Percentiles rank a stretch among this genome's conserved stretches.
Conservation (phyloP, 2,888 invertebrate genomes). For the Amiota communis region DNA sequence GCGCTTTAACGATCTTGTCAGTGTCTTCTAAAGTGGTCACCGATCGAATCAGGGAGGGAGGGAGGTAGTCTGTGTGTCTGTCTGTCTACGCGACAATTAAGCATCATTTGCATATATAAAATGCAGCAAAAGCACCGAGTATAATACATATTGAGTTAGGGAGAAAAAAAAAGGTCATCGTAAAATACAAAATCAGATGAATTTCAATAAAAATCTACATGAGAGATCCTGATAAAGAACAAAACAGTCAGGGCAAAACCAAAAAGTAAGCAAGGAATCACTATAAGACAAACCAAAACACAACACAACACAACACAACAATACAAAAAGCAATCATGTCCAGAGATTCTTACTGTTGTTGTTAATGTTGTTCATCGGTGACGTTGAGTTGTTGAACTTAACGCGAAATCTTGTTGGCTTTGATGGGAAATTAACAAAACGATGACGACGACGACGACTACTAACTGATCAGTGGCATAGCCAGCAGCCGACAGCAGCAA, state of each 20-base stretch:
- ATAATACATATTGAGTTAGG: constrained; percentile 30
- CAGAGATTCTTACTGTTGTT: constrained; percentile 49
- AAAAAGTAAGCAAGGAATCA: too few relatives aligned
- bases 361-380: constrained; percentile 47
- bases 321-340: not conserved
- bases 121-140: constrained; percentile 8
- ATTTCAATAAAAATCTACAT: constrained; percentile 39
- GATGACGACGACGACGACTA: constrained; percentile 34
- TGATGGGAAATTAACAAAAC: constrained; percentile 63
- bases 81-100: constrained; percentile 49
- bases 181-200: constrained; percentile 39
- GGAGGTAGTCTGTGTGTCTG: not conserved
- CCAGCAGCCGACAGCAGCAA: constrained; percentile 11
- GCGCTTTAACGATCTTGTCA: constrained; percentile 44
- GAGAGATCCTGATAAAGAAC: constrained; percentile 62
- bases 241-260: constrained; percentile 36
- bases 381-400: constrained; percentile 68
- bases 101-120: constrained; percentile 58
- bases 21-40: constrained; percentile 36
- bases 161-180: constrained; percentile 39
- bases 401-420: constrained; percentile 65
- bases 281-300: too few relatives aligned
- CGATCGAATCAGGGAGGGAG: constrained; percentile 2
- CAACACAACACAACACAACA: too few relatives aligned
- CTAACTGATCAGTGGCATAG: not conserved